Evolutionary conservation across 2,888 invertebrate genomes (phyloP).

Genomic region (Endotricha flammealis): DNA sequence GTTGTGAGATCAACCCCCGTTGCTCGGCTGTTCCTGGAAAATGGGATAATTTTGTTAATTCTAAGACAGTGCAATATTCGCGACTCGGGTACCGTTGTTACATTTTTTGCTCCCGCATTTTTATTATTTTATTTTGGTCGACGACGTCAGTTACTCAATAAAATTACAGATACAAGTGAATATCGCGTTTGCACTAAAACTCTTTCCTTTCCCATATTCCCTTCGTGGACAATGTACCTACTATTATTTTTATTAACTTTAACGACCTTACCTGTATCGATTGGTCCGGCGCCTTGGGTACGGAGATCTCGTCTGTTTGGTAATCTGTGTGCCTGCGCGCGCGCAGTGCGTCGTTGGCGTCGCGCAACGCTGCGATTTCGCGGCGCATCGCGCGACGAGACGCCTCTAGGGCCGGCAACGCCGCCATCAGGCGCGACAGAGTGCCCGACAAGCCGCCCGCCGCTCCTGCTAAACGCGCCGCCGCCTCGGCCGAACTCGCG

Average conservation of each 20-base stretch:
- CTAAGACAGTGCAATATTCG: too few relatives aligned
- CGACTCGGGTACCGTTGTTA: too few relatives aligned
- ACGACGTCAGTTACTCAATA: too few relatives aligned
- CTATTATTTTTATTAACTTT: neutral
- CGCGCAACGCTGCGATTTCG: constrained; percentile 32
- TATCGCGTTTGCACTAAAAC: too few relatives aligned
- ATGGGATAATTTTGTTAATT: too few relatives aligned
- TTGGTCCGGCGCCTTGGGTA: constrained; percentile 44
- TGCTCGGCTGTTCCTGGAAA: constrained; percentile 62
- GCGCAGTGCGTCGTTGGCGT: constrained; percentile 32
- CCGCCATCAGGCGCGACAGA: constrained; percentile 36
- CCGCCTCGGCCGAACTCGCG: constrained; percentile 19
- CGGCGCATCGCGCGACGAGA: constrained; percentile 26
- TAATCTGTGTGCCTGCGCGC: constrained; percentile 33
- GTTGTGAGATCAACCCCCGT: constrained; percentile 54
- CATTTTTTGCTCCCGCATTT: too few relatives aligned
- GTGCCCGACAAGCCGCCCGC: constrained; percentile 39
- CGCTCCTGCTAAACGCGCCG: constrained; percentile 23
- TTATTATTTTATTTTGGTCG: too few relatives aligned
- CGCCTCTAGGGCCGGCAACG: constrained; percentile 29
- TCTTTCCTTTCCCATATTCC: too few relatives aligned
- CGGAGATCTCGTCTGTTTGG: constrained; percentile 47
- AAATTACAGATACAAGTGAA: too few relatives aligned
- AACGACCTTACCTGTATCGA: constrained; percentile 49
- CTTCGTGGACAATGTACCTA: too few relatives aligned